phyloP scores from a whole-genome alignment of 1,140 invertebrate genomes.

The Drosophila ficusphila region DNA sequence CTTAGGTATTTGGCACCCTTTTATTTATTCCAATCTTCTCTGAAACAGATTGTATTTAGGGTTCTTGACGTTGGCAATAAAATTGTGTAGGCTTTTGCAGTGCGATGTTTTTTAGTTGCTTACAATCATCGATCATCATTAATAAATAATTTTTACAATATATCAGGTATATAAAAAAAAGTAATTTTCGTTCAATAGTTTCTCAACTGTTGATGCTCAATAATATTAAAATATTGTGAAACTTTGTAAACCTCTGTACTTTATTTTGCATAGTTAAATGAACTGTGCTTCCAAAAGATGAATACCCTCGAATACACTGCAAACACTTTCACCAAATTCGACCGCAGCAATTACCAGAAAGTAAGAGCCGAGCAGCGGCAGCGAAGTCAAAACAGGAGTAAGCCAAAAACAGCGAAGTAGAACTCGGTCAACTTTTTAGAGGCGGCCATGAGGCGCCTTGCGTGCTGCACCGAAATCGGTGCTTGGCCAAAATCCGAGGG shows the following conservation, averaged over 20 bases:
- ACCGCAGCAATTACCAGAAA: conserved; percentile 53
- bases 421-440: conserved; percentile 48
- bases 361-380: conserved; percentile 1
- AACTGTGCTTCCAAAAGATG: not conserved
- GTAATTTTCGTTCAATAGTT: too few species aligned
- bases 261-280: too few species aligned
- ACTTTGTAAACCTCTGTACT: too few species aligned
- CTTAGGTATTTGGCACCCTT: not conserved
- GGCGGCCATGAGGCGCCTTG: conserved; percentile 49
- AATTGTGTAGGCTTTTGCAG: too few species aligned
- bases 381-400: conserved; percentile 18
- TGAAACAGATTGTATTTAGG: not conserved
- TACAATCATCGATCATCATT: too few species aligned
- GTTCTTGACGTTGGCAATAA: too few species aligned
- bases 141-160: too few species aligned
- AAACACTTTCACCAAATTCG: conserved; percentile 14
- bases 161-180: too few species aligned
- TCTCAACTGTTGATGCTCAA: too few species aligned
- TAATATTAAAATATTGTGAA: too few species aligned
- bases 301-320: not conserved
- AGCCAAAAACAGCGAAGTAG: conserved; percentile 31
- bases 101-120: not conserved
- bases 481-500: conserved; percentile 15
- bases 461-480: conserved; percentile 39
- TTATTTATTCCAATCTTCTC: not conserved